These are phyloP conservation scores for Recurvirostra avosetta DNA, from an alignment of 2,113 vertebrate species.

Conservation along the genomic window DNA sequence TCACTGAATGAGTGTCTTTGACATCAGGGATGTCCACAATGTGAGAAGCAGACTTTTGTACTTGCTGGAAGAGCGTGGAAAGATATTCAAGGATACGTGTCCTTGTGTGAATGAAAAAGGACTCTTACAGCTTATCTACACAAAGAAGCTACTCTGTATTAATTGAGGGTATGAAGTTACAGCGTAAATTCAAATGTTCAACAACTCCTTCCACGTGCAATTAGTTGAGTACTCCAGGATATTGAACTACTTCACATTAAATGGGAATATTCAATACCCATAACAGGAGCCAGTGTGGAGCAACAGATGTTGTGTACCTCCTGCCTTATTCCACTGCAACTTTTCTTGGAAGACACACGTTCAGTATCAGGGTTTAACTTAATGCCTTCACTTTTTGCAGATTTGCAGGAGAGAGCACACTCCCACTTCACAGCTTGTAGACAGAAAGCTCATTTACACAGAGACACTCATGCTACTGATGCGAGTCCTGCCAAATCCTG, in stretches of 20 bases:
- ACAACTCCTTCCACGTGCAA: fast-evolving
- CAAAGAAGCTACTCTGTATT: not conserved
- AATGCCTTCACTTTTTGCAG: not conserved
- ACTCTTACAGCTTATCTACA: not conserved
- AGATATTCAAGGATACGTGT: not conserved
- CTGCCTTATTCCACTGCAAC: not conserved
- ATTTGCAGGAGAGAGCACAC: not conserved
- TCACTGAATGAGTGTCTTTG: not conserved
- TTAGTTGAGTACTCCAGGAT: not conserved
- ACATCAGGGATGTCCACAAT: not conserved
- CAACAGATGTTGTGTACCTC: fast-evolving
- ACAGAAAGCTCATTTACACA: not conserved
- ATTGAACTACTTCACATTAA: not conserved
- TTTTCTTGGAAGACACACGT: not conserved
- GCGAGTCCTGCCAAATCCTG: not conserved
- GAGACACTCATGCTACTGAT: not conserved
- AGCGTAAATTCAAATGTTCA: not conserved
- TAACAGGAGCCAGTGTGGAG: not conserved
- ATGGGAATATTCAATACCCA: not conserved
- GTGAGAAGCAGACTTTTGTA: not conserved
- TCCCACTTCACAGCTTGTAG: not conserved
- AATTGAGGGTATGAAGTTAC: not conserved
- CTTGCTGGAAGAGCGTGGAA: not conserved
- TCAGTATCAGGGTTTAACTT: not conserved
- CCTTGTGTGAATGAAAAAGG: not conserved